Conservation (phyloP, 2,797 vertebrate genomes). For the Falco berigora region DNA sequence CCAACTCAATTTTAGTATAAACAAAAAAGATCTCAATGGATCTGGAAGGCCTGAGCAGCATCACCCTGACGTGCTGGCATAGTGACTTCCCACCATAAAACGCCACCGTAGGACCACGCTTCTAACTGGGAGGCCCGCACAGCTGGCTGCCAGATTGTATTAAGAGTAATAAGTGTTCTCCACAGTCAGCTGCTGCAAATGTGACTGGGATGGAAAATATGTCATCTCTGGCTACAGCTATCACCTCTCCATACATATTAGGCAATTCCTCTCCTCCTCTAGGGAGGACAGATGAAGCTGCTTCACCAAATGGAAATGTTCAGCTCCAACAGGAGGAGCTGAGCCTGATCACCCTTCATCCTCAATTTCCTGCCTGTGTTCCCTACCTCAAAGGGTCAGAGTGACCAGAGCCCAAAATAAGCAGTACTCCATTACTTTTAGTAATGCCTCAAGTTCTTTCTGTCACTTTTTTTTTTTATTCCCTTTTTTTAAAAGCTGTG, state of each 20-base stretch:
- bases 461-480: no score
- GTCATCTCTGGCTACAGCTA: neutral
- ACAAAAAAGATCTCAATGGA: neutral
- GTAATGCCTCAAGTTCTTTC: neutral
- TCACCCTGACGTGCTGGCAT: neutral
- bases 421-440: neutral
- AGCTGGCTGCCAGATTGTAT: neutral
- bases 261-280: neutral
- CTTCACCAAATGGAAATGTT: neutral
- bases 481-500: neutral
- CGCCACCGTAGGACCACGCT: no score
- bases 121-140: neutral
- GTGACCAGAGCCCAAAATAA: neutral
- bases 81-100: neutral
- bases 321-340: neutral
- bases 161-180: neutral
- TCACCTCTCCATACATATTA: neutral
- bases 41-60: neutral
- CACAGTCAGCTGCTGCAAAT: neutral
- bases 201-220: neutral
- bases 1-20: neutral
- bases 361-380: neutral
- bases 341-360: neutral
- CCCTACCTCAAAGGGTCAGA: neutral
- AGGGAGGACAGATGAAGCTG: neutral